Conservation (phyloP, 2,888 invertebrate genomes). For the Cremastinae sp. region DNA sequence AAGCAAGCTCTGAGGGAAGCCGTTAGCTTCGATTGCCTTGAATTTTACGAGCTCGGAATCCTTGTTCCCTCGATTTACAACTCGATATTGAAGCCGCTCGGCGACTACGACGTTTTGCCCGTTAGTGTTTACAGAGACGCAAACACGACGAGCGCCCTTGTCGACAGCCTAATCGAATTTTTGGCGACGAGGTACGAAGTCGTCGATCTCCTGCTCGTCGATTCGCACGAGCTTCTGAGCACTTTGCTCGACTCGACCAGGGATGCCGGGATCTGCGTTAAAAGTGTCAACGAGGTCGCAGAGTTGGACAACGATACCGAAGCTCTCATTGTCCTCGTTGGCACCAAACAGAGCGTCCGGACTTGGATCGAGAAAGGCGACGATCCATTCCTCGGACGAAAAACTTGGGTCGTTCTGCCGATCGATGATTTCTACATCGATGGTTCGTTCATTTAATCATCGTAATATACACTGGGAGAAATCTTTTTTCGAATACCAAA, state of each 20-base stretch:
- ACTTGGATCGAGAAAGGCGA: constrained; percentile 70
- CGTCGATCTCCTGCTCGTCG: constrained; percentile 71
- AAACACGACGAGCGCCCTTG: constrained; percentile 71
- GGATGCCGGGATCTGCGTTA: constrained; percentile 74
- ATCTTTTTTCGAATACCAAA: no score
- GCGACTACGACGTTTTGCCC: constrained; percentile 71
- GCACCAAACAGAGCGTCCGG: constrained; percentile 68
- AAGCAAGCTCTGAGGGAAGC: constrained; percentile 72
- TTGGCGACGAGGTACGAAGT: constrained; percentile 69
- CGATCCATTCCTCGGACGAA: constrained; percentile 57
- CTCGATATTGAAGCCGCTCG: constrained; percentile 70
- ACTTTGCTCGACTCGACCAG: constrained; percentile 69
- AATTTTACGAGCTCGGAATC: constrained; percentile 74
- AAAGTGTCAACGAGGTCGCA: constrained; percentile 63
- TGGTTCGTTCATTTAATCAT: constrained; percentile 64
- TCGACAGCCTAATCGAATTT: constrained; percentile 72
- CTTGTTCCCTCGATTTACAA: constrained; percentile 70
- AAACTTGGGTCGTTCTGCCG: constrained; percentile 74
- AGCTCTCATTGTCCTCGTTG: constrained; percentile 70
- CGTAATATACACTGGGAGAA: not conserved
- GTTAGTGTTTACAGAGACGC: constrained; percentile 71
- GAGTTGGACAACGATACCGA: constrained; percentile 67
- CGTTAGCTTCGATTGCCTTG: constrained; percentile 72
- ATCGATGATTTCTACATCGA: constrained; percentile 72
- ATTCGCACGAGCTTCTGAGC: constrained; percentile 62